Evolutionary conservation across 2,797 vertebrate genomes (phyloP), one percentile per base, ranked within the genome.

Genomic region (Mormyrops boulengeri): DNA sequence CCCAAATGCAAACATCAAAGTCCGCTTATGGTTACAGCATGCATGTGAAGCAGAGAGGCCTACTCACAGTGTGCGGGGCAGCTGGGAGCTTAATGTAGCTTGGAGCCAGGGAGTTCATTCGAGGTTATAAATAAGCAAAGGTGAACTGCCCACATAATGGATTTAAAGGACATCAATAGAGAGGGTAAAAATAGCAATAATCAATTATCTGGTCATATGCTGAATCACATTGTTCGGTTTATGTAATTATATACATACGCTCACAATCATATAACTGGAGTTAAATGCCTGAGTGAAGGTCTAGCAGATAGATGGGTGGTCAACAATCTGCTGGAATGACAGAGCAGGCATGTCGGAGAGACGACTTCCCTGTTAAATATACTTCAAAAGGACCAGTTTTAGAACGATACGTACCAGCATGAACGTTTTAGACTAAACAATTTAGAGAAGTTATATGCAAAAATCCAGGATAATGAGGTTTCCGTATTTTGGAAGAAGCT

Each of bases 171-270:
- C 34, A 22, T 53, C 86, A 41, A 57, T 57, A 87, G 53, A 60
- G 52, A 87, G 17, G 34, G 86, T 9, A 87, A 57, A 49, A 38
- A 53, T 26, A 69, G 60, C 53, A 57, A 50, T 80, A 88, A 88
- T 88, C 69, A 69, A 73, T 88, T 77, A 69, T 88, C 49, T 77
- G 41, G 14, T 69, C 57, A 69, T 88, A 52, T 73, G 50, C 22
- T 69, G 47, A 49, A 87, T 60, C 38, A 57, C 53, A 60, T 85
- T 30, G 53, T 57, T 53, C 30, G 17, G 53, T 34, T 7, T 57
- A 11, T n/a, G 30, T 41, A 87, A 87, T 34, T 57, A 53, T 60
- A 38, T 57, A 41, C 38, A 41, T 26, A 12, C 9, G 1, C 47
- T 85, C 17, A 47, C 41, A 82, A 44, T n/a, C 8, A 6, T 47